Base-by-base conservation (phyloP, 2,113 vertebrate species). In the Mobula hypostoma region DNA sequence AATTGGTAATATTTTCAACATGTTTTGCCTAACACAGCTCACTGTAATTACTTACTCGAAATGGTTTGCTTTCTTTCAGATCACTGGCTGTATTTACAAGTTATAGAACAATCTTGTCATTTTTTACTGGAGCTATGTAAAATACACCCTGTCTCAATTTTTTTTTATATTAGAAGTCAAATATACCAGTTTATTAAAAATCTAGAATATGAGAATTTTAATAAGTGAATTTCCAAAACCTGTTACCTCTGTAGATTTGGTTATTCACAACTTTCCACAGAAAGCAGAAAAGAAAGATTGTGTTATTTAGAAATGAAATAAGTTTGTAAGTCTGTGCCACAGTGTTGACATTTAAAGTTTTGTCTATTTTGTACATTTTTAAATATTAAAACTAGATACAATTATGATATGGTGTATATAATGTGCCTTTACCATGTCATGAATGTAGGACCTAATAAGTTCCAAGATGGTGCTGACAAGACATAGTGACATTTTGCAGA, bases 311-410 rank as follows among this genome's bases (percentile, higher is more conserved):
- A 93, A 93, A 93, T 74, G 15, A 21, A 93, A 66, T 90, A 66
- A 74, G 40, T 74, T 7, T 74, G 36, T 93, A 74, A 93, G 72
- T 93, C 9, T 74, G 9, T 48, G 66, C 68, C 36, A 74, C 68
- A 74, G 90, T 72, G n/a, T 15, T 92, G 63, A 11, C n/a, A 40
- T 72, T 92, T 7, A 68, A 70, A 92, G n/a, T 93, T 21, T 93
- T 24, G 70, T 74, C 17, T 21, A 72, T 74, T 93, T 93, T 70
- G 90, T 74, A 93, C 68, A 90, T 68, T 68, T 82, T 82, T 90
- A 68, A 15, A 88, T 88, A 58, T 87, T 63, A 88, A 88, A 21
- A 40, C 32, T 48, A 87, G 83, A 87, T 15, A 87, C 29, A 68
- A 17, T 93, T 9, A 36, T 9, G 36, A 93, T 92, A 70, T 40